Evolutionary conservation across 2,888 invertebrate genomes (phyloP).

Genomic region (Amphipoea lucens): DNA sequence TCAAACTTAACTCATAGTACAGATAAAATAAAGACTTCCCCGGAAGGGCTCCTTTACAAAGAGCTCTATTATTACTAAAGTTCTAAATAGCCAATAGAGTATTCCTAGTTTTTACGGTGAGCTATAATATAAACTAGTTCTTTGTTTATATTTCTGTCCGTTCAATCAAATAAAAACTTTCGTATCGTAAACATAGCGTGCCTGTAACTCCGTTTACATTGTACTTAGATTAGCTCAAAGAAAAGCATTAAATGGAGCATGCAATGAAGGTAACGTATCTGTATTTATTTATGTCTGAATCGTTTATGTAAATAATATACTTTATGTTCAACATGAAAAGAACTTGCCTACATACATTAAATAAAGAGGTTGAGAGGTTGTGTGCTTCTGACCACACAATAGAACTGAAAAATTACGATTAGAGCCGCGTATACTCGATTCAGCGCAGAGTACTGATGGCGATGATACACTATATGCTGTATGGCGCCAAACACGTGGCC

Average conservation of each 20-base stretch:
- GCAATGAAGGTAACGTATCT: constrained; percentile 16
- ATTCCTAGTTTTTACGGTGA: neutral
- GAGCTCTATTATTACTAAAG: neutral
- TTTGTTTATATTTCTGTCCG: constrained; percentile 20
- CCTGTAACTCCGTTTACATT: constrained; percentile 37
- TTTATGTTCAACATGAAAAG: neutral
- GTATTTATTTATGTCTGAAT: constrained; percentile 14
- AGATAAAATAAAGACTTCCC: neutral
- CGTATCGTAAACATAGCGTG: constrained; percentile 40
- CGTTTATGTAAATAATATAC: too few relatives aligned
- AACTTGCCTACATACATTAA: neutral
- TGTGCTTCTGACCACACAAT: too few relatives aligned
- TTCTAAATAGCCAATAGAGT: neutral
- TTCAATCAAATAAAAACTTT: constrained; percentile 42
- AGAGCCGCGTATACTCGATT: too few relatives aligned
- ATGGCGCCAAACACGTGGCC: neutral
- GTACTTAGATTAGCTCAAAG: constrained; percentile 26
- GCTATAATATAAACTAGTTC: constrained; percentile 26
- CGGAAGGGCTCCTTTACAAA: neutral
- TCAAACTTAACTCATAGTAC: neutral
- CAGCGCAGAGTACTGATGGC: too few relatives aligned
- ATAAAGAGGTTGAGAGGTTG: too few relatives aligned
- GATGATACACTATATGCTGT: too few relatives aligned
- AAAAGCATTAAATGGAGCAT: constrained; percentile 34
- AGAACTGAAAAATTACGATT: too few relatives aligned